phyloP scores from a whole-genome alignment of 2,797 vertebrate species.

The Crenuchus spilurus region DNA sequence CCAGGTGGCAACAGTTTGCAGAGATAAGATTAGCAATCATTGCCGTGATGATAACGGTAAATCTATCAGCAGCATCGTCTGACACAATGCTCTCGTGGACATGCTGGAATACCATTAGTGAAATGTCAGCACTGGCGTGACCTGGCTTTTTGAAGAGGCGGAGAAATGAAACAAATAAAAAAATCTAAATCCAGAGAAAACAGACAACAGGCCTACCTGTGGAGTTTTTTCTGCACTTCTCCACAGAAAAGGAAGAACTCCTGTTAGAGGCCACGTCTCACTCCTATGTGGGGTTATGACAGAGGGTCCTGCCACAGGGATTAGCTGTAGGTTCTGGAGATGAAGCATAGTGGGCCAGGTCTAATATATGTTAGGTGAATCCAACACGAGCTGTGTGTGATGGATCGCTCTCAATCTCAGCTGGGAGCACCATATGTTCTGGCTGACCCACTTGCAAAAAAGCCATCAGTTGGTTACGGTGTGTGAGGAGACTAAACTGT shows the following conservation, averaged over 20 bases:
- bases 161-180: background rate
- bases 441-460: slow-evolving; percentile 5
- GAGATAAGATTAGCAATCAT: slow-evolving; percentile 62
- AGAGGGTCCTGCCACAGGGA: background rate
- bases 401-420: background rate
- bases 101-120: slow-evolving; percentile 67
- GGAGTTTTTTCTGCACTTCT: background rate
- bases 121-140: slow-evolving; percentile 67
- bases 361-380: background rate
- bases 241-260: background rate
- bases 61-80: slow-evolving; percentile 56
- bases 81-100: slow-evolving; percentile 62
- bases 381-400: background rate
- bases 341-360: background rate
- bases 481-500: background rate
- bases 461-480: background rate
- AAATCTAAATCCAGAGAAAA: background rate
- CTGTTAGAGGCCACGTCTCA: background rate
- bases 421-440: background rate
- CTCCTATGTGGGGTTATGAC: background rate
- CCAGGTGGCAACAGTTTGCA: slow-evolving; percentile 64
- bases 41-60: slow-evolving; percentile 63
- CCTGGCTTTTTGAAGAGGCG: slow-evolving; percentile 1
- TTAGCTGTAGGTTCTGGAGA: background rate
- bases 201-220: background rate